These are phyloP conservation scores for Oscheius sp. DNA, from an alignment of 2,888 invertebrate species.

Conservation along the genomic window DNA sequence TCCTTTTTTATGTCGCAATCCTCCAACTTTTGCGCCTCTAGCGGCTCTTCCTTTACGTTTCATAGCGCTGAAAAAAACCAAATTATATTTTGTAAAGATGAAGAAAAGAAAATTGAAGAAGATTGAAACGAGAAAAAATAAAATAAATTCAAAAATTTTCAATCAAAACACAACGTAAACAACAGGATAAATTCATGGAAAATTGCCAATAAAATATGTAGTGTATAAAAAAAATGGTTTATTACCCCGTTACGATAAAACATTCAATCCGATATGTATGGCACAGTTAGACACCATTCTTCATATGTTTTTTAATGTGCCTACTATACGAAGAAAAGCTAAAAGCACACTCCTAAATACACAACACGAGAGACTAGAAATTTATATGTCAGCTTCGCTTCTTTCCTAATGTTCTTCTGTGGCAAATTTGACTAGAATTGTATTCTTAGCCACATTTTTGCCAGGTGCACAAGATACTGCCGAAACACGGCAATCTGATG, in stretches of 20 bases:
- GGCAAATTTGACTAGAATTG: conserved; percentile 61
- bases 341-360: not conserved
- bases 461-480: conserved; percentile 63
- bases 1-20: not conserved
- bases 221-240: not conserved
- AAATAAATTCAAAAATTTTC: too few relatives aligned
- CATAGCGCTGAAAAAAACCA: conserved; percentile 1
- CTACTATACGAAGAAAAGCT: not conserved
- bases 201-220: not conserved
- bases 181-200: not conserved
- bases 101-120: not conserved
- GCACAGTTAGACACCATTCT: conserved; percentile 19
- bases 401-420: conserved; percentile 10
- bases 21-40: conserved; percentile 23
- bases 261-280: conserved; percentile 25
- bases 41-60: conserved; percentile 29
- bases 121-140: not conserved
- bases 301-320: not conserved
- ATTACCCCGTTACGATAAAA: conserved; percentile 4
- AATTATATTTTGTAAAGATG: not conserved
- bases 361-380: not conserved
- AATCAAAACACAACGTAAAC: too few relatives aligned
- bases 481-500: conserved; percentile 62
- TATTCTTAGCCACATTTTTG: conserved; percentile 67
- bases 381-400: not conserved